Base-by-base conservation (phyloP, 2,888 invertebrate genomes). In the Microchrysa polita region DNA sequence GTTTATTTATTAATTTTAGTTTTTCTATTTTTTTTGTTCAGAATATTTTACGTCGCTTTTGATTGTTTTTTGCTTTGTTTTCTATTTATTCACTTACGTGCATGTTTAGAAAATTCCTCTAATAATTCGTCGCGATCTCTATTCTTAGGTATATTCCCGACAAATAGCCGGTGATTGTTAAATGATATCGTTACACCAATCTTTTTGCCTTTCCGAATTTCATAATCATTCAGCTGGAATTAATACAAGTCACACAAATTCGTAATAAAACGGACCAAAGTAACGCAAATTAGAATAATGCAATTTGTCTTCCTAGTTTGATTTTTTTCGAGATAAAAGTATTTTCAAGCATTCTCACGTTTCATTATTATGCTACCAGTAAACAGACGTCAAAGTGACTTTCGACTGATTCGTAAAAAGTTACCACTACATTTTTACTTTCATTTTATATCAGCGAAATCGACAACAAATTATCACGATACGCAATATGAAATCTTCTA, bases 111-210 rank as follows among this genome's bases (percentile, higher is more conserved):
- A 93, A 97, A 97, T 91, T 97, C 97, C 92, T 97, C 96, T 91
- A 94, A 93, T 90, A 97, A 95, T 92, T 97, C 96, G 89, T 96
- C 96, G 91, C 93, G 95, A 92, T 96, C 95, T 92, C 96, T 96
- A 93, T 95, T 96, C 93, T 97, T 97, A 91, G 97, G 97, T 92
- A 97, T 97, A 95, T 97, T 97, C 89, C 97, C 97, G 91, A 97
- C 96, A 95, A 97, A 97, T 91, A 97, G 94, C 91, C 97, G 95
- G 90, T 96, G 95, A 93, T 97, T 97, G 93, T 97, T 97, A 93
- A 96, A 95, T 90, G 97, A 97, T 91, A 97, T 93, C 90, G 96
- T 97, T 88, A 97, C 96, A 91, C 97, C 97, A 92, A 97, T 94
- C 92, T 94, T 95, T 93, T 97, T 97, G 90, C 96, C 96, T 91